A percentile compares a stretch with the other conserved stretches of the same genome.
Evolutionary conservation across 2,797 vertebrate genomes (phyloP).

Genomic region (Denticeps clupeoides): DNA sequence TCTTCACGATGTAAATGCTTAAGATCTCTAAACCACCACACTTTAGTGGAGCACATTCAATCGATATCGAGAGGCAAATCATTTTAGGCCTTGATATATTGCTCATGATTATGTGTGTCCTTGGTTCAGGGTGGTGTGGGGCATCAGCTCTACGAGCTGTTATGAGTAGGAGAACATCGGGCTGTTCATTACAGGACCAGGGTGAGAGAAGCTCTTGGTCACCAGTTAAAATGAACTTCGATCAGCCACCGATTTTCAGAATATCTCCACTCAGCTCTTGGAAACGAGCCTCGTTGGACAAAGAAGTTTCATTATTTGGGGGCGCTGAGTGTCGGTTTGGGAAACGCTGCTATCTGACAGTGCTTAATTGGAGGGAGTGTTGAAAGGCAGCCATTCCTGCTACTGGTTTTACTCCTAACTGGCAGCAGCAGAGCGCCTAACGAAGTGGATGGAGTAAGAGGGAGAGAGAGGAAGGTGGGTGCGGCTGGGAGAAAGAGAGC

Average conservation of each 20-base stretch:
- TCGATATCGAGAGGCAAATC: constrained; percentile 19
- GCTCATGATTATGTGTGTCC: constrained; percentile 4
- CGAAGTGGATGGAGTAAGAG: constrained; percentile 52
- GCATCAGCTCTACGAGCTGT: too few species aligned
- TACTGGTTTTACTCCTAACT: constrained; percentile 67
- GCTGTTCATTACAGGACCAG: too few species aligned
- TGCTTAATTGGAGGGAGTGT: constrained; percentile 65
- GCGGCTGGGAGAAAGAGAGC: constrained; percentile 52
- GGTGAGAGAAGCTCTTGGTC: too few species aligned
- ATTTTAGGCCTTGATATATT: constrained; percentile 8
- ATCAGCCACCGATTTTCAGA: too few species aligned
- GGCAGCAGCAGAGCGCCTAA: constrained; percentile 64
- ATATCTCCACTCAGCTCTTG: too few species aligned
- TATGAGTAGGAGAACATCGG: too few species aligned
- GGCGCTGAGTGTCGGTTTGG: constrained; percentile 39
- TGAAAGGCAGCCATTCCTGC: constrained; percentile 60
- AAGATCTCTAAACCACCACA: constrained; percentile 23
- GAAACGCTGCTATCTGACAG: constrained; percentile 53
- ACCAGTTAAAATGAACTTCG: too few species aligned
- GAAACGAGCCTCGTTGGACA: too few species aligned
- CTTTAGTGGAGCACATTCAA: constrained; percentile 19
- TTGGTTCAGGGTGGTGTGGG: constrained; percentile 8
- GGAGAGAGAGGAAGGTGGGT: constrained; percentile 36
- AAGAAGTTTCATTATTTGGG: constrained; percentile 39
- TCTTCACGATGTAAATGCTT: constrained; percentile 34